Evolutionary conservation across 1,140 invertebrate species (phyloP).

Genomic region (Calephelis virginiensis): DNA sequence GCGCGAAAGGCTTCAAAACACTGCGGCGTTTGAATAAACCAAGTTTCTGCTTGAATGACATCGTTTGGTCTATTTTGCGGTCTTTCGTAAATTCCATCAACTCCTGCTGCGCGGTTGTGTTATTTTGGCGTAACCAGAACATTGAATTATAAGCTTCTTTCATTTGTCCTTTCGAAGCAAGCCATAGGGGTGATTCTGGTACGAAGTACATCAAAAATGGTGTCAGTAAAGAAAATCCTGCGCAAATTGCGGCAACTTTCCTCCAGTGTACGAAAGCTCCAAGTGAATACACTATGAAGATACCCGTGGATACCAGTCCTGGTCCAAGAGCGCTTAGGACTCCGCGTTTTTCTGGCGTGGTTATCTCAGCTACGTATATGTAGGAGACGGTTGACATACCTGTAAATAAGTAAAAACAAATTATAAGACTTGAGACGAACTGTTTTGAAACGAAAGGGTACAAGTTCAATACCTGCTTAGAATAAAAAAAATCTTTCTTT

Average conservation of each 20-base stretch:
- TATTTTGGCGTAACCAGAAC: conserved; percentile 80
- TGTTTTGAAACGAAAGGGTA: no score
- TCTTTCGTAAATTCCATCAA: conserved; percentile 78
- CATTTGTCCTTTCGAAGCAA: conserved; percentile 78
- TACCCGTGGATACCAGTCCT: conserved; percentile 82
- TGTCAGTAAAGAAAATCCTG: conserved; percentile 79
- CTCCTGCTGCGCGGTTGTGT: conserved; percentile 79
- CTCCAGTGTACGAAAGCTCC: conserved; percentile 82
- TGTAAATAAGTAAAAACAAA: conserved; percentile 45
- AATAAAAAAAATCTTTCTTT: no score
- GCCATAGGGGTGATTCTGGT: conserved; percentile 85
- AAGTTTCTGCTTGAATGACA: conserved; percentile 63
- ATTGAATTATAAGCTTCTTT: conserved; percentile 79
- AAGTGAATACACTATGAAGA: conserved; percentile 82
- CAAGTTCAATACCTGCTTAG: no score
- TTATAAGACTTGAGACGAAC: neutral
- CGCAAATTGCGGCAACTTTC: conserved; percentile 80
- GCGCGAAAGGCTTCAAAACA: conserved; percentile 82
- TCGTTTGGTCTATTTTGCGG: conserved; percentile 57
- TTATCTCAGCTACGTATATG: conserved; percentile 82
- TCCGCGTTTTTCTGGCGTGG: conserved; percentile 77
- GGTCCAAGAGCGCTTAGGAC: conserved; percentile 81
- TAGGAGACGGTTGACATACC: conserved; percentile 81
- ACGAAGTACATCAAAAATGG: conserved; percentile 80
- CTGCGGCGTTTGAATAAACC: conserved; percentile 59